A percentile compares a stretch with the other conserved stretches of the same genome.
Conservation (phyloP, 2,797 vertebrate genomes). For the Lithobates sylvaticus region DNA sequence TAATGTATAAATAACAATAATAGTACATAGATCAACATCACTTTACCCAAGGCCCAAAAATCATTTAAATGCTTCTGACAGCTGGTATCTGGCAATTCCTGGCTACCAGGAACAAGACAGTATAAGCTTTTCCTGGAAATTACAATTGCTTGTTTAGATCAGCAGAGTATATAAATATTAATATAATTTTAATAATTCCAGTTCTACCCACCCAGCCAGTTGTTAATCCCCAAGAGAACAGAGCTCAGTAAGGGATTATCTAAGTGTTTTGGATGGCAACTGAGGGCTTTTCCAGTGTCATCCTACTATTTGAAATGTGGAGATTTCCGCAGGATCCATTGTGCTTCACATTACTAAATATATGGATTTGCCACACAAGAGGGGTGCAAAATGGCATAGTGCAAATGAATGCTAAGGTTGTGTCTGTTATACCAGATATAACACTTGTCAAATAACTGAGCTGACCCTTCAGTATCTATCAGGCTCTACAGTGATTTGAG, state of each 20-base stretch:
- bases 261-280: constrained; percentile 58
- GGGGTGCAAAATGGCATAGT: constrained; percentile 85
- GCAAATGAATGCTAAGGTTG: constrained; percentile 86
- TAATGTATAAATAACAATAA: no score
- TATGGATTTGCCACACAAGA: constrained; percentile 82
- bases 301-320: constrained; percentile 53
- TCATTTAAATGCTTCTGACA: no score
- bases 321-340: constrained; percentile 57
- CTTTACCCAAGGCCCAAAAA: no score
- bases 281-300: constrained; percentile 53
- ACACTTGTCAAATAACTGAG: constrained; percentile 86
- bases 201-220: constrained; percentile 46
- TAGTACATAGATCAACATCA: no score
- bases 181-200: constrained; percentile 49
- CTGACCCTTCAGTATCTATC: constrained; percentile 84
- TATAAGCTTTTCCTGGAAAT: constrained; percentile 32
- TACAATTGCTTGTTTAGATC: constrained; percentile 40
- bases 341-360: constrained; percentile 78
- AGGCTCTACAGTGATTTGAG: constrained; percentile 82
- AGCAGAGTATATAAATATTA: constrained; percentile 56
- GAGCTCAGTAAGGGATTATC: constrained; percentile 56
- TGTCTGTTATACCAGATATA: constrained; percentile 81
- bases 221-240: constrained; percentile 46
- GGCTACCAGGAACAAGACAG: not conserved
- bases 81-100: no score